phyloP scores from a whole-genome alignment of 2,888 invertebrate species.

The Drosophila kanekoi region DNA sequence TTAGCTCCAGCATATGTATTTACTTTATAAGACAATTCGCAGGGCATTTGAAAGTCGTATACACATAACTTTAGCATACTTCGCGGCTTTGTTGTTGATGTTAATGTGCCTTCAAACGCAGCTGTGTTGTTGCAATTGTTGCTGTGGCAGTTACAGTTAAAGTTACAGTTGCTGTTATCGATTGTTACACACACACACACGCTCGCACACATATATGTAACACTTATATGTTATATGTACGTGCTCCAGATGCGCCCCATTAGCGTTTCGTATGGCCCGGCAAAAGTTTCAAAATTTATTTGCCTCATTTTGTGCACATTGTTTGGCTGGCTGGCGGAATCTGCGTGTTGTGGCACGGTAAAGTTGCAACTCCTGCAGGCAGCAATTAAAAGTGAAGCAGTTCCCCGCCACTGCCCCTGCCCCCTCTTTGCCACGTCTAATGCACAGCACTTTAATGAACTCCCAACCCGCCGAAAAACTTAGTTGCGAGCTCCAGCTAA shows the following conservation, averaged over 20 bases:
- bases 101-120: conserved; percentile 50
- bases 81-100: conserved; percentile 17
- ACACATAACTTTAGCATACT: neutral
- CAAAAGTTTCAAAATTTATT: conserved; percentile 71
- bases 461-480: conserved; percentile 20
- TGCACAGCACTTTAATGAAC: conserved; percentile 50
- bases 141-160: conserved; percentile 10
- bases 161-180: conserved; percentile 49
- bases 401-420: neutral
- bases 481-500: conserved; percentile 52
- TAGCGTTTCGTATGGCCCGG: conserved; percentile 45
- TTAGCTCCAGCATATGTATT: neutral
- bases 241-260: conserved; percentile 60
- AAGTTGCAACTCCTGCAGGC: conserved; percentile 66
- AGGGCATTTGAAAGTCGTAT: conserved; percentile 9
- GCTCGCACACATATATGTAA: neutral
- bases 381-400: conserved; percentile 51
- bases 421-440: conserved; percentile 1
- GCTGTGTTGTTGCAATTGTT: conserved; percentile 49
- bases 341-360: conserved; percentile 68
- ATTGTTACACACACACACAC: conserved; percentile 39
- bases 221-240: conserved; percentile 16
- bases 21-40: neutral
- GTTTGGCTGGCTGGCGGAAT: conserved; percentile 52
- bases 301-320: conserved; percentile 73